phyloP scores from a whole-genome alignment of 2,888 invertebrate genomes.

The Plusia festucae region DNA sequence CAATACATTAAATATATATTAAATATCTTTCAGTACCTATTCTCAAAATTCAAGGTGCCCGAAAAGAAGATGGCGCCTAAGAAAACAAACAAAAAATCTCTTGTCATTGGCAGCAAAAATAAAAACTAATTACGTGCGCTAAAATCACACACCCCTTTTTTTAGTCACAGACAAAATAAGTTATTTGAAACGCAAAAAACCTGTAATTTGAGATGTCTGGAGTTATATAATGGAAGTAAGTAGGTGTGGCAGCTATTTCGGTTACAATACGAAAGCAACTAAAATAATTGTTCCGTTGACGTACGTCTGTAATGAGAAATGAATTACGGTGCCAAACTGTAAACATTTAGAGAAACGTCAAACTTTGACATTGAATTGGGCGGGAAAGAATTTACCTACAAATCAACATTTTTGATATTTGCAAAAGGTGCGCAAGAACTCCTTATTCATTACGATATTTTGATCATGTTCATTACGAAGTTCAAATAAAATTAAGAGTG shows the following conservation, averaged over 20 bases:
- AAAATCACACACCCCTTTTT: constrained; percentile 33
- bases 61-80: constrained; percentile 20
- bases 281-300: constrained; percentile 44
- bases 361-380: constrained; percentile 44
- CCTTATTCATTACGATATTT: too few species aligned
- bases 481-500: too few species aligned
- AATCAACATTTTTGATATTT: background rate
- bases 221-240: constrained; percentile 46
- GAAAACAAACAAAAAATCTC: constrained; percentile 6
- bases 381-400: constrained; percentile 13
- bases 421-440: background rate
- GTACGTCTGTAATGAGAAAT: constrained; percentile 56
- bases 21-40: background rate
- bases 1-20: too few species aligned
- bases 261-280: constrained; percentile 32
- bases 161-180: constrained; percentile 8
- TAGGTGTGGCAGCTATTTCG: constrained; percentile 59
- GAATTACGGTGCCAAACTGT: constrained; percentile 52
- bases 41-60: background rate
- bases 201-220: constrained; percentile 34
- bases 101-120: constrained; percentile 24
- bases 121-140: constrained; percentile 15
- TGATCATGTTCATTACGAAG: too few species aligned
- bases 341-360: constrained; percentile 40
- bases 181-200: constrained; percentile 5